Evolutionary conservation across 2,113 vertebrate species (phyloP).

Genomic region (Holacanthus passer): DNA sequence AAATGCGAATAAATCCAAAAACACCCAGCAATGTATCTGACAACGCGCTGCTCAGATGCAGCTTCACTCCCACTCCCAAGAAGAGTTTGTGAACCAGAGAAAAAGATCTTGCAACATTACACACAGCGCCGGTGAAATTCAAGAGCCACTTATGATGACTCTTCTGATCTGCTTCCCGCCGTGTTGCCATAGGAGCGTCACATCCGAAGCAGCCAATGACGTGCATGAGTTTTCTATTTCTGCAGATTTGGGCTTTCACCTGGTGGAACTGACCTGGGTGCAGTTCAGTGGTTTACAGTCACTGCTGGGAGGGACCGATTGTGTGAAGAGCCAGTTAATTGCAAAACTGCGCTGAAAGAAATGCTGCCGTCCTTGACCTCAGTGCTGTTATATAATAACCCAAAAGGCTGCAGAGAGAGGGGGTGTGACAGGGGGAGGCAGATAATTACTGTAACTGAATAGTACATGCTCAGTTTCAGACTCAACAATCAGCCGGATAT

Average conservation of each 20-base stretch:
- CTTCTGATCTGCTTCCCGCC: background rate
- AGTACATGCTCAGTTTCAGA: background rate
- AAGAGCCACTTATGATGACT: background rate
- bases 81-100: background rate
- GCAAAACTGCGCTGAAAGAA: background rate
- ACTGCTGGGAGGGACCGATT: background rate
- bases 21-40: background rate
- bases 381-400: constrained; percentile 13
- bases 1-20: background rate
- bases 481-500: background rate
- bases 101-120: background rate
- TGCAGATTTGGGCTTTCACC: background rate
- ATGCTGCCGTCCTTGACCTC: constrained; percentile 28
- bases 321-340: constrained; percentile 24
- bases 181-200: constrained; percentile 12
- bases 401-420: constrained; percentile 13
- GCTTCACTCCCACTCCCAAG: too few species aligned
- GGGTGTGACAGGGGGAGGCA: background rate
- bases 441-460: constrained; percentile 16
- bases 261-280: background rate
- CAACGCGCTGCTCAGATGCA: background rate
- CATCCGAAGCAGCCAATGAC: background rate
- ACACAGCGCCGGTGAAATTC: background rate
- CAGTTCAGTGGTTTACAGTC: background rate
- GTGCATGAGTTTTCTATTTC: background rate